These are phyloP conservation scores for Caenorhabditis drosophilae DNA, from an alignment of 2,888 invertebrate genomes.

Conservation along the genomic window DNA sequence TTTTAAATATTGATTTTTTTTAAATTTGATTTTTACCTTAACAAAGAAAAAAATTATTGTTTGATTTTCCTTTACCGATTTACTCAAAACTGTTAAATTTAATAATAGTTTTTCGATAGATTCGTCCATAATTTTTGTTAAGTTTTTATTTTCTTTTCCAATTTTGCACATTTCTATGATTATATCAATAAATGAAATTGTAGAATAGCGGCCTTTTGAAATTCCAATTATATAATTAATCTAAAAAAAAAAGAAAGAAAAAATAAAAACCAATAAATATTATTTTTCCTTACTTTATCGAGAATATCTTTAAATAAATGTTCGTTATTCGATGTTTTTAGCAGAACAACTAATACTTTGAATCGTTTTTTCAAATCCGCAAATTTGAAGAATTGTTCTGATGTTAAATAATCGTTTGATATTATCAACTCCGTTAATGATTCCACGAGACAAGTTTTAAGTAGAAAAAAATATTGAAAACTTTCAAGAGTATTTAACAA, in stretches of 20 bases:
- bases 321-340: slow-evolving; percentile 21
- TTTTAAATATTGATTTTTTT: neutral
- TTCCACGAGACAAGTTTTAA: slow-evolving; percentile 10
- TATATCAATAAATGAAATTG: no score
- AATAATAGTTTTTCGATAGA: neutral
- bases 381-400: no score
- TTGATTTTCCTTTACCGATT: neutral
- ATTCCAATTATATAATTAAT: no score
- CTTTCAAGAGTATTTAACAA: slow-evolving; percentile 11
- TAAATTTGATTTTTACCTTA: neutral
- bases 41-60: neutral
- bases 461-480: slow-evolving; percentile 10
- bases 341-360: slow-evolving; percentile 14
- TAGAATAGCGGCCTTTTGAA: no score
- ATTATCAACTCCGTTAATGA: neutral
- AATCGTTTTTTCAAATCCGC: slow-evolving; percentile 15
- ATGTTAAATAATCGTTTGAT: neutral
- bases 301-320: slow-evolving; percentile 10
- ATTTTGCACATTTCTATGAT: slow-evolving; percentile 14
- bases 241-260: no score
- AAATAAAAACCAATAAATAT: no score
- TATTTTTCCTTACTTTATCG: neutral
- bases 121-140: slow-evolving; percentile 10
- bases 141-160: slow-evolving; percentile 12
- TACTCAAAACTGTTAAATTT: no score